Evolutionary conservation across 1,140 invertebrate species (phyloP).

Genomic region (Danaus plexippus): DNA sequence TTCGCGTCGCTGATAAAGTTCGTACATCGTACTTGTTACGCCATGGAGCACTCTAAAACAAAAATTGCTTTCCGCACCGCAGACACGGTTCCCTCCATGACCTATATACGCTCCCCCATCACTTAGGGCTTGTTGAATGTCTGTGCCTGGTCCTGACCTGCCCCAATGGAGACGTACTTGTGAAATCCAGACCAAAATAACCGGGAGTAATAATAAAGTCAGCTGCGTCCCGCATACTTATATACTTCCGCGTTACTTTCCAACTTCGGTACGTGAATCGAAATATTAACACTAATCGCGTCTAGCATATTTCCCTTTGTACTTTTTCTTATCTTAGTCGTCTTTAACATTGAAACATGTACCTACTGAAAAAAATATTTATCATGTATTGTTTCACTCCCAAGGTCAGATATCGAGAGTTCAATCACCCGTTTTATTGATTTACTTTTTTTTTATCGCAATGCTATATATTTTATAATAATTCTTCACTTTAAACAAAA

Average conservation of each 20-base stretch:
- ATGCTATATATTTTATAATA: too few relatives aligned
- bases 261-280: constrained; percentile 8
- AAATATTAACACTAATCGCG: too few relatives aligned
- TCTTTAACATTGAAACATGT: too few relatives aligned
- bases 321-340: too few relatives aligned
- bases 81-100: constrained; percentile 51
- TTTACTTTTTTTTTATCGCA: constrained; percentile 1
- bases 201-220: constrained; percentile 37
- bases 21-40: constrained; percentile 29
- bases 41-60: constrained; percentile 30
- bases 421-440: constrained; percentile 12
- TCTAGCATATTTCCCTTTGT: too few relatives aligned
- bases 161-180: constrained; percentile 48
- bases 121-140: constrained; percentile 63
- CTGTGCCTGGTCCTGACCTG: constrained; percentile 59
- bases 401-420: constrained; percentile 17
- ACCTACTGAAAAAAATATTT: too few relatives aligned
- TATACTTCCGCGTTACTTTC: constrained; percentile 43
- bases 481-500: too few relatives aligned
- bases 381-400: constrained; percentile 9
- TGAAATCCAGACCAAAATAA: constrained; percentile 52
- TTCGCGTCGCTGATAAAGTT: constrained; percentile 47
- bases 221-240: constrained; percentile 38
- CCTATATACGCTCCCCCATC: constrained; percentile 61
- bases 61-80: constrained; percentile 44